These are phyloP conservation scores for Eriosoma lanigerum DNA, from an alignment of 1,140 invertebrate genomes.

Conservation along the genomic window DNA sequence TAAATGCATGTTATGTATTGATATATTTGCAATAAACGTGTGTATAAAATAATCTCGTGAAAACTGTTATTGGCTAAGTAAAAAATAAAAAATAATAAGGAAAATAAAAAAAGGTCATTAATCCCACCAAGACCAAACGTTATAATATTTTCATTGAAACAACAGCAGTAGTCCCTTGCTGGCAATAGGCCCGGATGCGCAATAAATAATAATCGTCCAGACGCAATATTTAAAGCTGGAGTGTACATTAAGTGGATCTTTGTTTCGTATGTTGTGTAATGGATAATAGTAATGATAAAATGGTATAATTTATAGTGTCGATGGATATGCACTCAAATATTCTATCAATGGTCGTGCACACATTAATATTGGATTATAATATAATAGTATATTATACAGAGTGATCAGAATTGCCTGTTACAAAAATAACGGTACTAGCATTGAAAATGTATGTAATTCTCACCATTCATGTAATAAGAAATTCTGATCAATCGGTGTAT, in stretches of 20 bases:
- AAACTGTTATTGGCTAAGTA: no score
- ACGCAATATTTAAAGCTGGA: constrained; percentile 12
- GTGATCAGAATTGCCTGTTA: no score
- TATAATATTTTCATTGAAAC: background rate
- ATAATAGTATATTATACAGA: no score
- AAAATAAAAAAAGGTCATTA: constrained; percentile 23
- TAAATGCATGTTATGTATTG: no score
- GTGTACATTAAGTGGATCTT: background rate
- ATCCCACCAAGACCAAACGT: background rate
- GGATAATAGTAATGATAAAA: background rate
- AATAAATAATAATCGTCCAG: constrained; percentile 26
- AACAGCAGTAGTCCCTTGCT: background rate
- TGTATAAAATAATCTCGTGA: background rate
- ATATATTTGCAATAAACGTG: constrained; percentile 7
- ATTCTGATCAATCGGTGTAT: no score
- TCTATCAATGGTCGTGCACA: background rate
- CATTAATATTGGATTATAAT: no score
- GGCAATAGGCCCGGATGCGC: constrained; percentile 11
- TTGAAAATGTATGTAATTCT: no score
- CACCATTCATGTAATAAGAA: no score
- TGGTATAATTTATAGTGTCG: background rate
- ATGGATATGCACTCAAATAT: background rate
- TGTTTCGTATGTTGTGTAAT: background rate
- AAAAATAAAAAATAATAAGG: no score
- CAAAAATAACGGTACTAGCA: no score